Conservation (phyloP, 2,797 vertebrate genomes). For the Morelia viridis region DNA sequence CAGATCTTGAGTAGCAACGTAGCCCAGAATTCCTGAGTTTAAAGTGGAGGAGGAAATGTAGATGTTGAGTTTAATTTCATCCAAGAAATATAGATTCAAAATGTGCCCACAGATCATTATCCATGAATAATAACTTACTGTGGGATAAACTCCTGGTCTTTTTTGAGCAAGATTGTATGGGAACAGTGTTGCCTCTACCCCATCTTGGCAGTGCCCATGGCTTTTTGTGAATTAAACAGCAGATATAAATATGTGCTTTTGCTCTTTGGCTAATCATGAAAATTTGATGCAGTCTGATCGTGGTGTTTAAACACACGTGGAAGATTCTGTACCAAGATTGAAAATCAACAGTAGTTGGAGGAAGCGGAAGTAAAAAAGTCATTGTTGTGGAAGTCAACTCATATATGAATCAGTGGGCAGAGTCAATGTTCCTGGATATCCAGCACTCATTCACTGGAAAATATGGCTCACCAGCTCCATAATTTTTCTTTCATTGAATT, state of each 20-base stretch:
- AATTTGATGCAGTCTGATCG: neutral
- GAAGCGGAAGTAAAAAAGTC: neutral
- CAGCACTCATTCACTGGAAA: neutral
- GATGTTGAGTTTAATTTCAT: neutral
- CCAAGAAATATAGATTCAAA: neutral
- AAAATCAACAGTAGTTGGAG: neutral
- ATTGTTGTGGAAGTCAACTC: neutral
- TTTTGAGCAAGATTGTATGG: neutral
- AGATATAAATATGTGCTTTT: neutral
- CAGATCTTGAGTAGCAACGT: neutral
- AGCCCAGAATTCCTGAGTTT: neutral
- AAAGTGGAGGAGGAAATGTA: neutral
- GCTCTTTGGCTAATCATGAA: neutral
- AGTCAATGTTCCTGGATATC: neutral
- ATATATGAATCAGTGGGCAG: neutral
- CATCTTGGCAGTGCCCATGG: neutral
- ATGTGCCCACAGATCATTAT: neutral
- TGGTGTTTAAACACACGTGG: too few relatives aligned
- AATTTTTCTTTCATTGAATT: neutral
- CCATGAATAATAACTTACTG: neutral
- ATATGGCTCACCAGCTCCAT: neutral
- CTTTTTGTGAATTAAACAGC: neutral
- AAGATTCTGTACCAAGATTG: neutral
- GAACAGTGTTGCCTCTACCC: rapidly evolving
- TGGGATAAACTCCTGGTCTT: neutral